Conservation (phyloP, 2,113 vertebrate genomes). For the Rhegmatorhina hoffmannsi region DNA sequence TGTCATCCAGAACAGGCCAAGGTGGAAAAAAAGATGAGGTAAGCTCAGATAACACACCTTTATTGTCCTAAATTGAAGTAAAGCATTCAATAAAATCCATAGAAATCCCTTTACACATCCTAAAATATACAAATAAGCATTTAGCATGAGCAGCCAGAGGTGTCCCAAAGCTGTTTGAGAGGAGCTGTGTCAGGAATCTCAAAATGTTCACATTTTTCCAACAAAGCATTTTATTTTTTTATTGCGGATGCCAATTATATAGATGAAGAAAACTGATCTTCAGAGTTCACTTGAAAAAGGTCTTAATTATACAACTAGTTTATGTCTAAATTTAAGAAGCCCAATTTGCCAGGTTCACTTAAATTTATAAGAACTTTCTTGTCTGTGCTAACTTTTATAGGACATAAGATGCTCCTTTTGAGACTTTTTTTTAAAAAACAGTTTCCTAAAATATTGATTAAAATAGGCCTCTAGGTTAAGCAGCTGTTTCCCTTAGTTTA, state of each 20-base stretch:
- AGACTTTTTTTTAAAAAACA: neutral
- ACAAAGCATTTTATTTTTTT: neutral
- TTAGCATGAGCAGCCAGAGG: neutral
- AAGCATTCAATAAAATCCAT: neutral
- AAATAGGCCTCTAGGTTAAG: neutral
- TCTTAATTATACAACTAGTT: neutral
- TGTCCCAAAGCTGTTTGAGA: neutral
- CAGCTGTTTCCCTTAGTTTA: neutral
- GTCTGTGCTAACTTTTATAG: neutral
- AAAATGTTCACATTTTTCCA: neutral
- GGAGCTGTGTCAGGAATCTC: neutral
- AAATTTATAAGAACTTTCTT: neutral
- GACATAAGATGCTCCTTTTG: fast-evolving
- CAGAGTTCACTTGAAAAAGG: neutral
- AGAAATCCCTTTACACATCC: neutral
- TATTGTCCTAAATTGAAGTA: neutral
- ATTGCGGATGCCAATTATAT: neutral
- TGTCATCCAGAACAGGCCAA: fast-evolving
- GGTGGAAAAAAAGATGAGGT: neutral
- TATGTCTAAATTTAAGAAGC: neutral
- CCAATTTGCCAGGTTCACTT: neutral
- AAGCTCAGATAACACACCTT: neutral
- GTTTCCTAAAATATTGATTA: neutral
- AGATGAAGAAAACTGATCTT: neutral
- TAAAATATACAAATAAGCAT: neutral